These are phyloP conservation scores for Eupleurogrammus muticus DNA, from an alignment of 2,797 vertebrate species.

Conservation along the genomic window DNA sequence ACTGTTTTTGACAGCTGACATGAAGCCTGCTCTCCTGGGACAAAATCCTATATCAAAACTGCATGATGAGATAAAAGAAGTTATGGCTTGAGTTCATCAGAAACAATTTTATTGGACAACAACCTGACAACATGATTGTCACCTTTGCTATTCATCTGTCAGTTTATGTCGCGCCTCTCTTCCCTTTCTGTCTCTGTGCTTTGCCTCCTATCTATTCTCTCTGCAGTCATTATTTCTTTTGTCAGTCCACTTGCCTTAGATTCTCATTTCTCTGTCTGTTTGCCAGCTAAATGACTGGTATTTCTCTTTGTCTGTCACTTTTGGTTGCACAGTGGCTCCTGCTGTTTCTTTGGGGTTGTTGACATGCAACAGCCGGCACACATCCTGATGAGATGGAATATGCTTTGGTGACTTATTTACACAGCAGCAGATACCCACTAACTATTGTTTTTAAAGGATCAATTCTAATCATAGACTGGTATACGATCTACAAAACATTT, in stretches of 20 bases:
- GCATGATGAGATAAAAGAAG: not conserved
- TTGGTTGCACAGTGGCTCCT: slow-evolving; percentile 12
- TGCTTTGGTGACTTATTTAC: not conserved
- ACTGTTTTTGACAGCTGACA: slow-evolving; percentile 29
- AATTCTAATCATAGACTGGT: not conserved
- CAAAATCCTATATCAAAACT: slow-evolving; percentile 13
- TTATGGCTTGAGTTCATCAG: slow-evolving; percentile 7
- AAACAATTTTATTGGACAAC: slow-evolving; percentile 16
- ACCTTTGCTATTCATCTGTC: slow-evolving; percentile 30
- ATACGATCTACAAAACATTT: not conserved
- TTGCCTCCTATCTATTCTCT: slow-evolving; percentile 21
- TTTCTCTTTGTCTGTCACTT: slow-evolving; percentile 19
- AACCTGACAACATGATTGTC: slow-evolving; percentile 19
- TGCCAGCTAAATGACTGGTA: slow-evolving; percentile 26
- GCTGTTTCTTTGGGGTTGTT: slow-evolving; percentile 24
- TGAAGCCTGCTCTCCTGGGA: not conserved
- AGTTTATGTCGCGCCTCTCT: slow-evolving; percentile 20
- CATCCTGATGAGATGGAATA: slow-evolving; percentile 4
- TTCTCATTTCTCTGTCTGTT: slow-evolving; percentile 13
- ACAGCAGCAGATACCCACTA: not conserved
- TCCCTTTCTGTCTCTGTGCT: not conserved
- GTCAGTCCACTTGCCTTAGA: slow-evolving; percentile 16
- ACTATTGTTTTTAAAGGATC: slow-evolving; percentile 6
- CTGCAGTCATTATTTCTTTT: slow-evolving; percentile 32
- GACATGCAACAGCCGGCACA: not conserved